These are phyloP conservation scores for Sisyra nigra DNA, from an alignment of 2,888 invertebrate species.

Conservation along the genomic window DNA sequence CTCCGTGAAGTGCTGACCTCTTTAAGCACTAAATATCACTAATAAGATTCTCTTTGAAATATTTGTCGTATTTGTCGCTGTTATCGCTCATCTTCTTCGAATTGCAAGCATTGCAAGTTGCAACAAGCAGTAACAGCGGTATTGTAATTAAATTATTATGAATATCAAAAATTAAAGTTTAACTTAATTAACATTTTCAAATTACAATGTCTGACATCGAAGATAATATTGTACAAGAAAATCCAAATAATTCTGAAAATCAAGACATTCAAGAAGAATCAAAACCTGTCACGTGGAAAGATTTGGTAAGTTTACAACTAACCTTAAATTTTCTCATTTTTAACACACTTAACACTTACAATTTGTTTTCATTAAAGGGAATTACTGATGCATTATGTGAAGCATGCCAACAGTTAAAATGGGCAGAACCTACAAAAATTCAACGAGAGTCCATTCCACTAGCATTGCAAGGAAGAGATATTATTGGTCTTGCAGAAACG, in stretches of 20 bases:
- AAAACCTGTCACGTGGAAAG: slow-evolving; percentile 33
- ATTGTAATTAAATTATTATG: no score
- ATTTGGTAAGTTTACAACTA: slow-evolving; percentile 32
- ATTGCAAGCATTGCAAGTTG: no score
- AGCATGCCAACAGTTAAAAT: slow-evolving; percentile 83
- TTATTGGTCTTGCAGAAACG: slow-evolving; percentile 53
- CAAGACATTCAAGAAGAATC: slow-evolving; percentile 17
- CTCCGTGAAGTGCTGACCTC: no score
- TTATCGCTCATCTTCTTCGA: no score
- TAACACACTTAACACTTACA: not conserved
- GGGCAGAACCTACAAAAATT: slow-evolving; percentile 89
- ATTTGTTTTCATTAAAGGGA: slow-evolving; percentile 54
- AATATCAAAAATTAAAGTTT: no score
- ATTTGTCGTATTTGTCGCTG: no score
- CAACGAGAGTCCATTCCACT: slow-evolving; percentile 88
- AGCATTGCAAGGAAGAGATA: slow-evolving; percentile 68
- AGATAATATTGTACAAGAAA: slow-evolving; percentile 8
- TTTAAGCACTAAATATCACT: no score
- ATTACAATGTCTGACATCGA: slow-evolving; percentile 7
- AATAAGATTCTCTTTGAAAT: no score
- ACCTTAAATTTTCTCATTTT: slow-evolving; percentile 3
- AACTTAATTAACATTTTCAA: no score
- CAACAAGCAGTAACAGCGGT: no score
- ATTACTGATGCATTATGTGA: slow-evolving; percentile 79
- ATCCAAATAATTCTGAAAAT: slow-evolving; percentile 9